Percentiles rank a stretch among this genome's conserved stretches.
phyloP scores from a whole-genome alignment of 2,888 invertebrate species.

The Acanthosoma haemorrhoidale region DNA sequence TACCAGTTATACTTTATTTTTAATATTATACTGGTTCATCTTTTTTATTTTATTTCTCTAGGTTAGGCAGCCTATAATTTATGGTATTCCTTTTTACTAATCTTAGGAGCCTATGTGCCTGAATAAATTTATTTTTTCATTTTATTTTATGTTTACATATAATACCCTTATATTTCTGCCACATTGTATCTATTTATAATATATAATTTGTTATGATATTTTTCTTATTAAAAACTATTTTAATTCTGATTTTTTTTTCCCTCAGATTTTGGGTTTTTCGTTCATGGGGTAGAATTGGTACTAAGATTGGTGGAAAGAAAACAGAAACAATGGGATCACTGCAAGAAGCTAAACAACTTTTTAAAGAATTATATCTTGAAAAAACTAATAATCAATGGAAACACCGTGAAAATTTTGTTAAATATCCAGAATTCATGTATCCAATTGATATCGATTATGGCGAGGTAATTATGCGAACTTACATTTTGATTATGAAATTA shows the following conservation, averaged over 20 bases:
- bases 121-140: too few species aligned
- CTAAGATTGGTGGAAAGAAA: slow-evolving; percentile 76
- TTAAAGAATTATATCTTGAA: slow-evolving; percentile 53
- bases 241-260: background rate
- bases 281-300: slow-evolving; percentile 95
- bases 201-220: too few species aligned
- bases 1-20: too few species aligned
- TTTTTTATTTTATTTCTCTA: too few species aligned
- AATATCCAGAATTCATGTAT: slow-evolving; percentile 67
- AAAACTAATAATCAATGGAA: slow-evolving; percentile 81
- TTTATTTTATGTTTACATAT: too few species aligned
- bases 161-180: too few species aligned
- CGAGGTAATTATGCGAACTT: slow-evolving; percentile 41
- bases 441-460: slow-evolving; percentile 89
- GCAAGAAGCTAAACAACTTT: slow-evolving; percentile 57
- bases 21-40: too few species aligned
- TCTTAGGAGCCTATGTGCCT: too few species aligned
- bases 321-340: slow-evolving; percentile 51
- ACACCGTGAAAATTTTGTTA: slow-evolving; percentile 48
- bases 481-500: background rate
- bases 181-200: too few species aligned
- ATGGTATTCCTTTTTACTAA: too few species aligned
- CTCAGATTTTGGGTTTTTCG: slow-evolving; percentile 73
- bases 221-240: too few species aligned
- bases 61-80: too few species aligned